Percentiles rank a stretch among this genome's conserved stretches.
phyloP scores from a whole-genome alignment of 2,797 vertebrate species.

The Emydoidea blandingii region DNA sequence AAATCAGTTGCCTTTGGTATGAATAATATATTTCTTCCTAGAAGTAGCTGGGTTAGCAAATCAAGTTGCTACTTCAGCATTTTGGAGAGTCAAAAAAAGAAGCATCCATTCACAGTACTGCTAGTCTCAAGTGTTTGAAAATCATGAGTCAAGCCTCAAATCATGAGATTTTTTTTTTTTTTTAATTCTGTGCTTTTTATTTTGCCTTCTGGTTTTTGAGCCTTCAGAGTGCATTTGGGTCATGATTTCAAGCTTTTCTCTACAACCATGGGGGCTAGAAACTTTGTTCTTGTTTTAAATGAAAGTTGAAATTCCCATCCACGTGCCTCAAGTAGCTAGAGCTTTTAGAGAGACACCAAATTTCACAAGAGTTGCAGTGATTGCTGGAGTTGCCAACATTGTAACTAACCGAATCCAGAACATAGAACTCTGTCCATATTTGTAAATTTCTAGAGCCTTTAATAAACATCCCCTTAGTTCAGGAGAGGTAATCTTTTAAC shows the following conservation, averaged over 20 bases:
- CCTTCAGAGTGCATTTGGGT: not conserved
- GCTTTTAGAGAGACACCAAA: not conserved
- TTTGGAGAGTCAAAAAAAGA: constrained; percentile 4
- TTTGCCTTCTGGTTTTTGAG: not conserved
- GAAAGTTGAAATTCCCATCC: not conserved
- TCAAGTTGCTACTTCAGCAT: constrained; percentile 1
- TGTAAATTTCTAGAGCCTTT: not conserved
- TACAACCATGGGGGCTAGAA: not conserved
- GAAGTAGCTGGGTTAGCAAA: constrained; percentile 32
- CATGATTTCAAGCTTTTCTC: not conserved
- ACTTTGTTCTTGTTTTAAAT: not conserved
- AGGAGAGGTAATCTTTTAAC: not conserved
- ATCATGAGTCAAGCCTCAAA: not conserved
- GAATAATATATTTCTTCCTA: not conserved
- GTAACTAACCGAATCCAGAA: not conserved
- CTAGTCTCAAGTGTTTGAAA: not conserved
- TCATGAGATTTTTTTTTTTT: not conserved
- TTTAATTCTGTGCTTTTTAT: not conserved
- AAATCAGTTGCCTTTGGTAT: constrained; percentile 57
- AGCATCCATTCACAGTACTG: constrained; percentile 8
- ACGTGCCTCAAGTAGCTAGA: not conserved
- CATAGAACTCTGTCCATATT: not conserved
- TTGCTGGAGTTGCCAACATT: not conserved
- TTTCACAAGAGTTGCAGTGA: not conserved
- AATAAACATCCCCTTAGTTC: not conserved